Evolutionary conservation across 64 coral and sea anemone genomes (phyloP).

Genomic region (Montipora foliosa): DNA sequence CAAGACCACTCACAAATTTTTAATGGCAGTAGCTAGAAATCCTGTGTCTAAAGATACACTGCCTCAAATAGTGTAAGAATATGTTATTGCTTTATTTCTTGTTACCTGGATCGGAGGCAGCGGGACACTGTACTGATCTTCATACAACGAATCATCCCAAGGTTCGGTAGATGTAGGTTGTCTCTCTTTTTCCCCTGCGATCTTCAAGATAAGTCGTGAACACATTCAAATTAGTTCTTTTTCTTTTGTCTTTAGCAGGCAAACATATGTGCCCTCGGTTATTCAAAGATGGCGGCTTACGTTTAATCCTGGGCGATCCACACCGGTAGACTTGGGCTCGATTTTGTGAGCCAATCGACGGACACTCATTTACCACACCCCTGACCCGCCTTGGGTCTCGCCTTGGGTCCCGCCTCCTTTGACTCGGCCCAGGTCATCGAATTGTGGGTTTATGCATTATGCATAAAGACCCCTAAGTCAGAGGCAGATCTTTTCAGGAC

Average conservation of each 20-base stretch:
- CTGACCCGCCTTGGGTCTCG: background rate
- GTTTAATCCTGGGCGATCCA: background rate
- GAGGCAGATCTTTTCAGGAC: too few species aligned
- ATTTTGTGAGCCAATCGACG: too few species aligned
- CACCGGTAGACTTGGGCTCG: background rate
- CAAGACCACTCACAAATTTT: too few species aligned
- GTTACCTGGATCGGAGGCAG: background rate
- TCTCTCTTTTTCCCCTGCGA: background rate
- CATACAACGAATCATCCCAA: too few species aligned
- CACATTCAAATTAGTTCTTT: background rate
- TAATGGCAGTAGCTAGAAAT: too few species aligned
- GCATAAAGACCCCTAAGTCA: too few species aligned
- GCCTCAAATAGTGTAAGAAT: too few species aligned
- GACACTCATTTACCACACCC: too few species aligned
- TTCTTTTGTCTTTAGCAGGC: background rate
- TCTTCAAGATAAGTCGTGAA: background rate
- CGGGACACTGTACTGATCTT: too few species aligned
- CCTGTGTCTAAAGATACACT: too few species aligned
- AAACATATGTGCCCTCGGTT: background rate
- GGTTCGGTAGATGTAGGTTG: background rate
- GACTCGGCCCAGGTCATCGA: background rate
- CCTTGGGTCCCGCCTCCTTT: background rate
- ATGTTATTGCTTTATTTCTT: background rate
- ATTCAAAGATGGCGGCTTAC: constrained; percentile 1
- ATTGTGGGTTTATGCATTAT: too few species aligned